Evolutionary conservation across 2,888 invertebrate species (phyloP).

Genomic region (Osedax fenrisi): DNA sequence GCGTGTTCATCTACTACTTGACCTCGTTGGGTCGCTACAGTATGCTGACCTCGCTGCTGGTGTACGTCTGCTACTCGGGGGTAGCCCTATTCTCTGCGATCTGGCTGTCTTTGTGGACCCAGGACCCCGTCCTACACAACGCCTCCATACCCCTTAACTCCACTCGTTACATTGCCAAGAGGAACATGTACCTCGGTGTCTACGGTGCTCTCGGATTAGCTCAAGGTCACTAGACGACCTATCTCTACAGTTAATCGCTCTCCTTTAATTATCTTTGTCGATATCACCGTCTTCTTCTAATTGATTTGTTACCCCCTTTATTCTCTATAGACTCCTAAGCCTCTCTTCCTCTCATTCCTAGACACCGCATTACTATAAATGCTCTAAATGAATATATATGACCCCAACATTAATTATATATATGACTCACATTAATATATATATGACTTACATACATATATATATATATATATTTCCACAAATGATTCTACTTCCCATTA

Average conservation of each 20-base stretch:
- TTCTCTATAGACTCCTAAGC: no score
- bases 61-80: constrained; percentile 42
- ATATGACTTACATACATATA: no score
- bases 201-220: constrained; percentile 49
- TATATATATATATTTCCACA: no score
- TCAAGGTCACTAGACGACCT: constrained; percentile 41
- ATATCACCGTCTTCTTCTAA: no score
- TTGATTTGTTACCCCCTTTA: no score
- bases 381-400: no score
- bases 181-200: constrained; percentile 50
- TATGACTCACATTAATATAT: no score
- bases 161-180: constrained; percentile 38
- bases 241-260: not conserved
- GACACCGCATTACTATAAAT: no score
- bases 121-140: constrained; percentile 42
- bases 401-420: no score
- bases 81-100: constrained; percentile 43
- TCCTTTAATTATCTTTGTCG: no score
- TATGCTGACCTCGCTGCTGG: constrained; percentile 64
- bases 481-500: no score
- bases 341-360: no score
- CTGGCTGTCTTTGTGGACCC: constrained; percentile 49
- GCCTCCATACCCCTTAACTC: constrained; percentile 37
- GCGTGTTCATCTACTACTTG: constrained; percentile 77
- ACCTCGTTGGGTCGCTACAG: constrained; percentile 64